A percentile compares a stretch with the other conserved stretches of the same genome.
phyloP scores from a whole-genome alignment of 2,888 invertebrate genomes.

The Drosophila subsilvestris region DNA sequence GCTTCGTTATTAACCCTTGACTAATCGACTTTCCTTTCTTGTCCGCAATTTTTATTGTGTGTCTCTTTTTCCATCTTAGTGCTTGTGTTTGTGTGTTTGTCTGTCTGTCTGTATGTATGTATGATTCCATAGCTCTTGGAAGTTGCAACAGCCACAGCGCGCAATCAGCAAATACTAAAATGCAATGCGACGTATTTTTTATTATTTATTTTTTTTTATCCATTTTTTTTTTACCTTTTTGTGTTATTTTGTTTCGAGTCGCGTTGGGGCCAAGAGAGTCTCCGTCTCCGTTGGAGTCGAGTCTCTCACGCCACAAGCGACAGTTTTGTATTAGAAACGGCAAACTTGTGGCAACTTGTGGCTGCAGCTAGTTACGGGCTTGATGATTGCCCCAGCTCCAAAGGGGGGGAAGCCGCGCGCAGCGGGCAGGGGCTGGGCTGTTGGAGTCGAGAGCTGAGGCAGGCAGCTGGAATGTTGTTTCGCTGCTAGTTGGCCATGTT shows the following conservation, averaged over 20 bases:
- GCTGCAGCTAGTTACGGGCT: slow-evolving; percentile 73
- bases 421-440: not conserved
- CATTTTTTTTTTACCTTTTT: slow-evolving; percentile 31
- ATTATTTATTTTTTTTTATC: slow-evolving; percentile 48
- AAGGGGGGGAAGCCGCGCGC: slow-evolving; percentile 4
- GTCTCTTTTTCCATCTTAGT: slow-evolving; percentile 31
- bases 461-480: slow-evolving; percentile 76
- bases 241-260: slow-evolving; percentile 23
- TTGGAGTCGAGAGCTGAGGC: slow-evolving; percentile 11
- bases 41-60: slow-evolving; percentile 43
- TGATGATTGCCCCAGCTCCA: slow-evolving; percentile 38
- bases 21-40: slow-evolving; percentile 49
- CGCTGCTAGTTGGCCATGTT: slow-evolving; percentile 74
- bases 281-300: slow-evolving; percentile 14
- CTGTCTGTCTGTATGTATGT: slow-evolving; percentile 60
- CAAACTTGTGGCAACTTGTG: slow-evolving; percentile 57
- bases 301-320: slow-evolving; percentile 77
- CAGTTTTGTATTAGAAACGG: slow-evolving; percentile 77
- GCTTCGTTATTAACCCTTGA: slow-evolving; percentile 33
- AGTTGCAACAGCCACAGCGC: slow-evolving; percentile 12
- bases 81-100: slow-evolving; percentile 21
- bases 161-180: slow-evolving; percentile 69
- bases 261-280: slow-evolving; percentile 44
- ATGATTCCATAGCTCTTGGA: slow-evolving; percentile 62
- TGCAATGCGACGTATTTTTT: slow-evolving; percentile 65